Evolutionary conservation across 2,888 invertebrate species (phyloP).

Genomic region (Bombylius major): DNA sequence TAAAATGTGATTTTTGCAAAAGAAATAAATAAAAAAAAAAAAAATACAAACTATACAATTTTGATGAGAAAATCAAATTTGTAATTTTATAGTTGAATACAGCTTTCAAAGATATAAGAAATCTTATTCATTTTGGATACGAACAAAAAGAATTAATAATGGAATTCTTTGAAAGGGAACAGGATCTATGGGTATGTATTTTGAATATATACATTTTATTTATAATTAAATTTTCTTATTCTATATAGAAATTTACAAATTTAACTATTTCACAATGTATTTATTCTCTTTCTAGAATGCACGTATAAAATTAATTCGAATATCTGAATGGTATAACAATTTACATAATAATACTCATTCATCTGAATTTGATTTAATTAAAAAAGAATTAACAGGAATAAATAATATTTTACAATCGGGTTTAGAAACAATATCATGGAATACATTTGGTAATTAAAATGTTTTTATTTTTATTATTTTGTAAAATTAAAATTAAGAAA

Average conservation of each 20-base stretch:
- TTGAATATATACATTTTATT: too few relatives aligned
- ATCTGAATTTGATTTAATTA: conserved; percentile 66
- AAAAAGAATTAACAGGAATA: conserved; percentile 61
- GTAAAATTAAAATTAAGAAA: too few relatives aligned
- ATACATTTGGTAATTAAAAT: conserved; percentile 51
- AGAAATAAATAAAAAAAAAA: too few relatives aligned
- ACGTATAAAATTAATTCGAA: conserved; percentile 44
- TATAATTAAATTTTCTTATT: conserved; percentile 12
- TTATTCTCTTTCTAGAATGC: conserved; percentile 34
- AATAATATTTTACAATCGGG: conserved; percentile 57
- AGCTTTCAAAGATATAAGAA: conserved; percentile 69
- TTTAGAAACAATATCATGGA: conserved; percentile 61
- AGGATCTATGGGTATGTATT: conserved; percentile 51
- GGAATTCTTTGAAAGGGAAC: conserved; percentile 52
- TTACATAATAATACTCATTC: conserved; percentile 57
- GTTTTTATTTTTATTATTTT: background rate
- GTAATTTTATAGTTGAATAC: conserved; percentile 45
- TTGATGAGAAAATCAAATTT: background rate
- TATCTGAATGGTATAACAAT: conserved; percentile 73
- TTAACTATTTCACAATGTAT: background rate
- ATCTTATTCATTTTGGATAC: conserved; percentile 54
- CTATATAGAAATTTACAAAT: too few relatives aligned
- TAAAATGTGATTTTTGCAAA: background rate
- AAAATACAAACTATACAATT: background rate
- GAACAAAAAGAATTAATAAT: conserved; percentile 49